Evolutionary conservation across 1,140 invertebrate genomes (phyloP).

Genomic region (Leptinotarsa undecemlineata): DNA sequence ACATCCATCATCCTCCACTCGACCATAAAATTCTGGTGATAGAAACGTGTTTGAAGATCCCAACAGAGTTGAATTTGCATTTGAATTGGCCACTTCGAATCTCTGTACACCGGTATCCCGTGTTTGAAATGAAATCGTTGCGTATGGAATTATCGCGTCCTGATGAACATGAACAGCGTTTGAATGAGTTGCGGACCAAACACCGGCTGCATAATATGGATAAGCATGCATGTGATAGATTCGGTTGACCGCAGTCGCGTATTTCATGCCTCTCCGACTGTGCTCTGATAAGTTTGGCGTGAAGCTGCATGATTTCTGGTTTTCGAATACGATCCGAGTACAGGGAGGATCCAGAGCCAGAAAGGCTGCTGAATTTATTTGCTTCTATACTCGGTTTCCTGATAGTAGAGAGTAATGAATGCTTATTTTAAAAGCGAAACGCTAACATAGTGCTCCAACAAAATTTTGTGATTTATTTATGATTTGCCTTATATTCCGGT

Average conservation of each 20-base stretch:
- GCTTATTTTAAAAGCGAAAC: too few species aligned
- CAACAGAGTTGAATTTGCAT: neutral
- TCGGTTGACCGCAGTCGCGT: conserved; percentile 1
- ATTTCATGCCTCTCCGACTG: neutral
- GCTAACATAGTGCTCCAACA: too few species aligned
- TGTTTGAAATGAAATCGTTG: conserved; percentile 2
- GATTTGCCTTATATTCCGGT: too few species aligned
- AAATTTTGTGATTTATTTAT: too few species aligned
- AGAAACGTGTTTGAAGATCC: neutral
- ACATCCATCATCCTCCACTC: neutral
- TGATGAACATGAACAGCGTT: neutral
- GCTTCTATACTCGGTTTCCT: too few species aligned
- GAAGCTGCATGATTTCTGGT: neutral
- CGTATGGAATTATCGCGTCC: neutral
- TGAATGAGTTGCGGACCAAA: conserved; percentile 7
- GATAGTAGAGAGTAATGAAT: too few species aligned
- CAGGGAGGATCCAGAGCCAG: too few species aligned
- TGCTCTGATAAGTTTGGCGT: neutral
- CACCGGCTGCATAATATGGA: conserved; percentile 7
- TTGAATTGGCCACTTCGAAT: neutral
- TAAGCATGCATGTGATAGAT: conserved; percentile 5
- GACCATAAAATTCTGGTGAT: neutral
- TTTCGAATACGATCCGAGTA: neutral
- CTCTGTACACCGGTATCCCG: neutral
- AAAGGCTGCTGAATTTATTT: too few species aligned